Percentiles rank a stretch among this genome's conserved stretches.
phyloP scores from a whole-genome alignment of 35 echinoderm and acorn worm genomes.

The Anneissia japonica region DNA sequence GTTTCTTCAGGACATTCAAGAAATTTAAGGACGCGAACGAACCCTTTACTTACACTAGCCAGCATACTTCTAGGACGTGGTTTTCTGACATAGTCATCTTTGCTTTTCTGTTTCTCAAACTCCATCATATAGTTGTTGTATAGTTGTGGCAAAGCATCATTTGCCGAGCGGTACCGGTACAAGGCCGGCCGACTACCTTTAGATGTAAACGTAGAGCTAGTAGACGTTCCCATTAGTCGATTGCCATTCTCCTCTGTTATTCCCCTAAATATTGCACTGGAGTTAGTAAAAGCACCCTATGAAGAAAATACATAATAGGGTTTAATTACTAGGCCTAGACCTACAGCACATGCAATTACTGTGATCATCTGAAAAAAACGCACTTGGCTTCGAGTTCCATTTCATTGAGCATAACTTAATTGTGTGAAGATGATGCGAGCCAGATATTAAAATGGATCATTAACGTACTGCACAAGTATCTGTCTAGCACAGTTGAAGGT shows the following conservation, averaged over 20 bases:
- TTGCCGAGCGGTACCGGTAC: conserved; percentile 17
- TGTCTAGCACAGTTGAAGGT: too few relatives aligned
- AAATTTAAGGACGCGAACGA: too few relatives aligned
- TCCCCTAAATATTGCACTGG: neutral
- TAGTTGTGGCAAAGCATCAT: conserved; percentile 38
- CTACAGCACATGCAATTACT: too few relatives aligned
- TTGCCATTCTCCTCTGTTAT: neutral
- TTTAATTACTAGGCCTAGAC: too few relatives aligned
- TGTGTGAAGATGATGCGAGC: too few relatives aligned
- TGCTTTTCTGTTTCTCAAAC: conserved; percentile 45
- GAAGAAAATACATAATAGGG: neutral
- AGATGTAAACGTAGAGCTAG: neutral
- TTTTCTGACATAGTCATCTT: conserved; percentile 58
- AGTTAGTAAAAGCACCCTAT: neutral
- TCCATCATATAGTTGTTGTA: conserved; percentile 41
- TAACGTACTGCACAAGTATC: too few relatives aligned
- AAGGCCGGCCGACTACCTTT: neutral
- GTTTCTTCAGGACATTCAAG: too few relatives aligned
- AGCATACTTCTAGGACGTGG: conserved; percentile 43
- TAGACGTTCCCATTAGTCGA: neutral
- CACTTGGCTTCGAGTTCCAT: too few relatives aligned
- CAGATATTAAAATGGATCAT: too few relatives aligned
- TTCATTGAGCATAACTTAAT: too few relatives aligned
- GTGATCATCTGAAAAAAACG: too few relatives aligned
- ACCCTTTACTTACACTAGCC: neutral